Conservation (phyloP, 2,888 invertebrate species). For the Caenorhabditis angaria region DNA sequence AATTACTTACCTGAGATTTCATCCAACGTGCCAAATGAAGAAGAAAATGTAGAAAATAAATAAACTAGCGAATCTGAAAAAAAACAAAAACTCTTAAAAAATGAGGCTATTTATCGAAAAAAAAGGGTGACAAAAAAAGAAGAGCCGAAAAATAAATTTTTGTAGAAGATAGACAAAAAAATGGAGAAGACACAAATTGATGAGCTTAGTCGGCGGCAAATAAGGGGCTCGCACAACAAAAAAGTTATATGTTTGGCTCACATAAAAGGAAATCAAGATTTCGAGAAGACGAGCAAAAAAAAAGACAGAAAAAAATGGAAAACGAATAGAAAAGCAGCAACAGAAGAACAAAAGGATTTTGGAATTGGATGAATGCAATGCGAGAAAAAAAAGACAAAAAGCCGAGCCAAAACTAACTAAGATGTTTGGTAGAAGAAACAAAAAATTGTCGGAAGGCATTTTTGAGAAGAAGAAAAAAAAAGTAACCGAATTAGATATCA, state of each 20-base stretch:
- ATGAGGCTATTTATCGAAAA: not conserved
- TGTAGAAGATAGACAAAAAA: not conserved
- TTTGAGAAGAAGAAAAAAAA: not conserved
- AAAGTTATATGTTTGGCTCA: constrained; percentile 4
- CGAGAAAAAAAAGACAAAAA: not conserved
- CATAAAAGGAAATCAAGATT: constrained; percentile 4
- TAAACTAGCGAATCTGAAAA: constrained; percentile 2
- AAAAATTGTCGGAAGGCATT: not conserved
- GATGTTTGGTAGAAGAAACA: not conserved
- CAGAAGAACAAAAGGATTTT: not conserved
- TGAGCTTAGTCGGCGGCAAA: too few relatives aligned
- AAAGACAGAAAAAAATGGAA: not conserved
- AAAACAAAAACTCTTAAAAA: not conserved
- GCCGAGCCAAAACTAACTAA: not conserved
- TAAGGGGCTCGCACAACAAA: too few relatives aligned
- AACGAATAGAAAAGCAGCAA: constrained; percentile 3
- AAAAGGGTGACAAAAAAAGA: not conserved
- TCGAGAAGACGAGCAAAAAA: not conserved
- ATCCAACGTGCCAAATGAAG: not conserved
- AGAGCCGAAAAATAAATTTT: not conserved
- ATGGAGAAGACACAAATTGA: not conserved
- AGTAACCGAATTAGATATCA: constrained; percentile 46
- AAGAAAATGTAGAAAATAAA: not conserved
- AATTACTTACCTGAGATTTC: not conserved
- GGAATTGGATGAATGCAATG: constrained; percentile 6